These are phyloP conservation scores for Archegozetes longisetosus DNA, from an alignment of 1,140 invertebrate genomes.

Conservation along the genomic window DNA sequence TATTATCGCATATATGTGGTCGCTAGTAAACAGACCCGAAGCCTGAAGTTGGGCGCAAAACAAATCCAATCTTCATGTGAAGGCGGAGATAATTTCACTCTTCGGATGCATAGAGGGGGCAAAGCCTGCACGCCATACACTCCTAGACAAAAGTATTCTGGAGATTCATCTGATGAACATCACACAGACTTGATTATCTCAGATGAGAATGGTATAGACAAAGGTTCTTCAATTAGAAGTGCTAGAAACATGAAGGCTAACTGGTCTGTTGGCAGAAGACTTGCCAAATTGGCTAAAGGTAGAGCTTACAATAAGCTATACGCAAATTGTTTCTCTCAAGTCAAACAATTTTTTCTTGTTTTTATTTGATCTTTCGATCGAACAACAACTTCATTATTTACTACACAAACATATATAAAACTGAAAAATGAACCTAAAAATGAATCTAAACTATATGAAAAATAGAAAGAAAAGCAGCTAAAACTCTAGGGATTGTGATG, in stretches of 20 bases:
- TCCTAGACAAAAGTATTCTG: not conserved
- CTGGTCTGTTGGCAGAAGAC: slow-evolving; percentile 68
- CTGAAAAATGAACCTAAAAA: too few relatives aligned
- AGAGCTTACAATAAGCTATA: not conserved
- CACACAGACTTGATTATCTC: not conserved
- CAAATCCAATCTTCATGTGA: slow-evolving; percentile 37
- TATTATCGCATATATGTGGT: slow-evolving; percentile 89
- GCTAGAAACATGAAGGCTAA: slow-evolving; percentile 40
- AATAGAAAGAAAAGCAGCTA: slow-evolving; percentile 37
- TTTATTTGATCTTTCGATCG: too few relatives aligned
- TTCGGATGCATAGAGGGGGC: slow-evolving; percentile 74
- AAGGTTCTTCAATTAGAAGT: not conserved
- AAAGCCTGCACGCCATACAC: not conserved
- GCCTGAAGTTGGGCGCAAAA: slow-evolving; percentile 45
- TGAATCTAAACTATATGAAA: too few relatives aligned
- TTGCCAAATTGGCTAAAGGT: slow-evolving; percentile 51
- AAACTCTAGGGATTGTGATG: slow-evolving; percentile 44
- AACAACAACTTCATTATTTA: too few relatives aligned
- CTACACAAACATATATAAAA: too few relatives aligned
- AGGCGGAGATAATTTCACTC: slow-evolving; percentile 32
- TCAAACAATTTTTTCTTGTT: too few relatives aligned
- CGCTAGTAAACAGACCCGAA: slow-evolving; percentile 77
- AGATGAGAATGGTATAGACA: not conserved
- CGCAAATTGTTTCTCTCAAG: too few relatives aligned
- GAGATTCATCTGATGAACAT: not conserved